Conservation (phyloP, 2,113 vertebrate genomes). For the Oplegnathus fasciatus region DNA sequence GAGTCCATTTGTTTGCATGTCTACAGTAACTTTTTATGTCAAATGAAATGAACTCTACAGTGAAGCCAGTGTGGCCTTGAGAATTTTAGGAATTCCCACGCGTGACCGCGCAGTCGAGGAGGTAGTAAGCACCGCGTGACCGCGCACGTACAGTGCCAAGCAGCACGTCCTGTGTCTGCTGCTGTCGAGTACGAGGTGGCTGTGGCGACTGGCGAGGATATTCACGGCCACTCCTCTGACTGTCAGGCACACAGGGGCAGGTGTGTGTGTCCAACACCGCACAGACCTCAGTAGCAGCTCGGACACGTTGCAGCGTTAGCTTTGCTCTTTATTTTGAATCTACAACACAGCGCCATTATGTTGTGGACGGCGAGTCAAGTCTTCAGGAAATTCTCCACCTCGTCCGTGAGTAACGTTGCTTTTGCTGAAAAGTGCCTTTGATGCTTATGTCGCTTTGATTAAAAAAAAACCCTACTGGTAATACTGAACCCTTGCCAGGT, state of each 20-base stretch:
- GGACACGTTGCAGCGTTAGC: background rate
- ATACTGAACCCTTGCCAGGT: background rate
- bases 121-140: constrained; percentile 23
- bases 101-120: no score
- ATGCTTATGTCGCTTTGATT: background rate
- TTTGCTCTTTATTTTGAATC: background rate
- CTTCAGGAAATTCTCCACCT: constrained; percentile 90
- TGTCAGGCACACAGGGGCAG: constrained; percentile 15
- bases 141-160: constrained; percentile 68
- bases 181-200: constrained; percentile 44
- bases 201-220: constrained; percentile 6
- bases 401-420: constrained; percentile 87
- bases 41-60: no score
- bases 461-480: background rate
- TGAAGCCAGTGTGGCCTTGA: no score
- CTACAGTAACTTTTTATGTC: no score
- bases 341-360: constrained; percentile 81
- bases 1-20: no score
- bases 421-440: background rate
- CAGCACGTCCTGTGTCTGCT: constrained; percentile 18
- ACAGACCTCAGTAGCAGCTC: background rate
- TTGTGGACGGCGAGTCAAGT: constrained; percentile 85
- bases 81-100: no score
- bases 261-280: constrained; percentile 53
- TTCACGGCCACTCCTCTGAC: constrained; percentile 4